Evolutionary conservation across 2,113 vertebrate genomes (phyloP).

Genomic region (Thoracochromis brauschi): DNA sequence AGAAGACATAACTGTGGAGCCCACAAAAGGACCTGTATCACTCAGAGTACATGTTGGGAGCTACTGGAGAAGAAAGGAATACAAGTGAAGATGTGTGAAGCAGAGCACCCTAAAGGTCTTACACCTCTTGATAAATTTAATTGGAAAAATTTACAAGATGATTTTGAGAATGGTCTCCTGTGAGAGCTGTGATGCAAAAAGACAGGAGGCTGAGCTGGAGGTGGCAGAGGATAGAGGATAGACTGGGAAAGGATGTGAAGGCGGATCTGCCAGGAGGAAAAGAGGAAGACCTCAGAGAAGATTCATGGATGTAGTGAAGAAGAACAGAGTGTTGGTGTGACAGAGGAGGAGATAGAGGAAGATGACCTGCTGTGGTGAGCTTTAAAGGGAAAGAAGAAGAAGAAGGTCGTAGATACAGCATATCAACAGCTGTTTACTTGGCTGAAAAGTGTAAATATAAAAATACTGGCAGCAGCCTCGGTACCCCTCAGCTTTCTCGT

Average conservation of each 20-base stretch:
- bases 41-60: not conserved
- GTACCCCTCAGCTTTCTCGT: too few relatives aligned
- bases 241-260: too few relatives aligned
- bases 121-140: not conserved
- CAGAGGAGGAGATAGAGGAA: not conserved
- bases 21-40: not conserved
- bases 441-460: not conserved
- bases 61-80: not conserved
- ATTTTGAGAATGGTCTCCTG: rapidly evolving
- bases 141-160: not conserved
- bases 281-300: too few relatives aligned
- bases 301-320: too few relatives aligned
- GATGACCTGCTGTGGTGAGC: not conserved
- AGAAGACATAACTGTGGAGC: not conserved
- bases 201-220: not conserved
- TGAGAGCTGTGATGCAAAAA: not conserved
- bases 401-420: rapidly evolving
- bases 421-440: not conserved
- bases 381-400: not conserved
- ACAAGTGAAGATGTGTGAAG: not conserved
- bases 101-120: not conserved
- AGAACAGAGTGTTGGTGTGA: too few relatives aligned
- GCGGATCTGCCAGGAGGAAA: too few relatives aligned
- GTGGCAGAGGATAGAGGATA: not conserved
- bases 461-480: not conserved